These are phyloP conservation scores for Umimayanthus kanabou DNA, from an alignment of 92 coral and sea anemone species.

Conservation along the genomic window DNA sequence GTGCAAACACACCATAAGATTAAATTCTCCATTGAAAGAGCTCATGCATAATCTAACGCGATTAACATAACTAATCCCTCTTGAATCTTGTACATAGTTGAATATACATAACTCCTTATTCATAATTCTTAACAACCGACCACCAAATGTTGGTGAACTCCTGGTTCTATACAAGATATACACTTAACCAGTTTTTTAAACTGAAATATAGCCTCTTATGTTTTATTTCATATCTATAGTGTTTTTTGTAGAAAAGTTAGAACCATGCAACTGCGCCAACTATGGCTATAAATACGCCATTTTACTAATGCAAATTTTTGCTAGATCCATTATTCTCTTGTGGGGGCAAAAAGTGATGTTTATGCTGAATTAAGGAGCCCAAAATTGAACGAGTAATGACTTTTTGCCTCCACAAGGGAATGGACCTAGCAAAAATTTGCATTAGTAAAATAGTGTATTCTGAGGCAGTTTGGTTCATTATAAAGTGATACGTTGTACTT, in stretches of 20 bases:
- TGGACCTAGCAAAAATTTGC: too few relatives aligned
- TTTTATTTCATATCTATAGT: too few relatives aligned
- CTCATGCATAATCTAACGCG: not conserved
- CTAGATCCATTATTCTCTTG: too few relatives aligned
- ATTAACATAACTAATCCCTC: not conserved
- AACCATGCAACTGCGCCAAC: not conserved
- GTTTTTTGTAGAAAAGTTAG: not conserved
- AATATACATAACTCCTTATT: not conserved
- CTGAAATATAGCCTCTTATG: not conserved
- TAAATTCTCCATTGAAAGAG: too few relatives aligned
- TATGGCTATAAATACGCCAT: too few relatives aligned
- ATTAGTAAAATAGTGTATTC: too few relatives aligned
- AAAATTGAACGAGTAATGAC: too few relatives aligned
- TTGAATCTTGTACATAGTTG: too few relatives aligned
- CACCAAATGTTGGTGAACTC: slow-evolving; percentile 9
- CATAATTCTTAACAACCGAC: not conserved
- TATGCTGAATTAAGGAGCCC: too few relatives aligned
- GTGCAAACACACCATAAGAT: not conserved
- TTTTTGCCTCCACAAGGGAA: too few relatives aligned
- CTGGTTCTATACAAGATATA: not conserved
- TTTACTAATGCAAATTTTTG: too few relatives aligned
- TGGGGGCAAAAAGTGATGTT: too few relatives aligned
- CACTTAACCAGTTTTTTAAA: not conserved
- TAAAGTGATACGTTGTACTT: not conserved
- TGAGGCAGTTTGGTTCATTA: not conserved